Percentiles rank a stretch among this genome's conserved stretches.
Evolutionary conservation across 2,888 invertebrate genomes (phyloP).

Genomic region (Hecatera dysodea): DNA sequence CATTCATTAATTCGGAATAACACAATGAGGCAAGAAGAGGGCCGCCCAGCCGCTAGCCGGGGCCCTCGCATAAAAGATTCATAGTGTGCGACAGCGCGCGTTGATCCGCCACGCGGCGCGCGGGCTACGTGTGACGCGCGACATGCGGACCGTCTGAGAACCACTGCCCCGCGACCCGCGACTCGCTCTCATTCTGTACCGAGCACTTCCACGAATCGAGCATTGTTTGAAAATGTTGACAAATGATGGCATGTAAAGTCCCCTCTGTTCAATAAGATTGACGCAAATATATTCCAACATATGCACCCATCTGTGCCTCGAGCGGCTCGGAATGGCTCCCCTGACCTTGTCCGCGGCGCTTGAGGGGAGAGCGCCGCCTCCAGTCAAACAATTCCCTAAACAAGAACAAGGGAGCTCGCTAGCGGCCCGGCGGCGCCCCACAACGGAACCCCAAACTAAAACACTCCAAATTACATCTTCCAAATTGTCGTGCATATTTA

Average conservation of each 20-base stretch:
- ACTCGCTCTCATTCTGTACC: constrained; percentile 2
- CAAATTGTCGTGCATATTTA: constrained; percentile 54
- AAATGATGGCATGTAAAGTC: background rate
- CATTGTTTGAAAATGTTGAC: background rate
- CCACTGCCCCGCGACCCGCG: background rate
- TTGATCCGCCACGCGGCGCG: background rate
- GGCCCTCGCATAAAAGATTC: constrained; percentile 33
- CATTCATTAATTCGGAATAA: constrained; percentile 41
- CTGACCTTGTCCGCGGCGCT: constrained; percentile 12
- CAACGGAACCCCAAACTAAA: constrained; percentile 35
- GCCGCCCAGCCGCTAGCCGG: background rate
- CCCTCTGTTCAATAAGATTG: constrained; percentile 1
- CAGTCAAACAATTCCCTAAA: constrained; percentile 30
- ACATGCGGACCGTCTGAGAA: constrained; percentile 11
- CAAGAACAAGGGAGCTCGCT: constrained; percentile 13
- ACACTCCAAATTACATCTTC: constrained; percentile 46
- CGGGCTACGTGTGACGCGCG: no score
- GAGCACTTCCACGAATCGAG: background rate
- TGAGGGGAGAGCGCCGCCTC: background rate
- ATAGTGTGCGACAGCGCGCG: constrained; percentile 26
- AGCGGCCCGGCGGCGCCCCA: background rate
- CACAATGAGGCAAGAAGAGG: constrained; percentile 35
- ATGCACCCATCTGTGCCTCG: constrained; percentile 16
- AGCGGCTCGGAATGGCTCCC: background rate
- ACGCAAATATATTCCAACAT: constrained; percentile 16